Evolutionary conservation across 2,797 vertebrate species (phyloP).

Genomic region (Crocidura indochinensis): DNA sequence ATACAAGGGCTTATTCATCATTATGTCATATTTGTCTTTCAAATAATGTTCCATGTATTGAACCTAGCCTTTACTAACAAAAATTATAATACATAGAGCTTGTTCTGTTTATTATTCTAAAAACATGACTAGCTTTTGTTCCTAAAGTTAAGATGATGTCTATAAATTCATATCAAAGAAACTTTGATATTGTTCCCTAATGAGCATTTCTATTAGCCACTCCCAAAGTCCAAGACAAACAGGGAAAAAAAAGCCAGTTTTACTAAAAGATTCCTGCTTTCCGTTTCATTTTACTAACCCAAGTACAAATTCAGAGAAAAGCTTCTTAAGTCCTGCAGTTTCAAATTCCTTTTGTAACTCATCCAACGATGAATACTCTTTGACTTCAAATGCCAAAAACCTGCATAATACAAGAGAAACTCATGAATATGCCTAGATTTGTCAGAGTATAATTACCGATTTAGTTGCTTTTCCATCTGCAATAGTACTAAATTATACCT

Average conservation of each 20-base stretch:
- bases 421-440: slow-evolving; percentile 87
- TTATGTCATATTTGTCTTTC: slow-evolving; percentile 67
- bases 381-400: slow-evolving; percentile 93
- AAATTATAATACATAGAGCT: slow-evolving; percentile 33
- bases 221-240: slow-evolving; percentile 46
- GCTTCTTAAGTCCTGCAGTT: slow-evolving; percentile 88
- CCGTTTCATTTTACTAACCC: slow-evolving; percentile 86
- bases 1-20: slow-evolving; percentile 58
- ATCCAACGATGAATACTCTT: slow-evolving; percentile 90
- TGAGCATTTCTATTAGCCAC: slow-evolving; percentile 55
- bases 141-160: slow-evolving; percentile 57
- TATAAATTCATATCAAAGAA: slow-evolving; percentile 69
- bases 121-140: slow-evolving; percentile 62
- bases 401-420: slow-evolving; percentile 88
- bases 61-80: slow-evolving; percentile 62
- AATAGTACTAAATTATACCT: slow-evolving; percentile 90
- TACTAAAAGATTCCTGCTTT: slow-evolving; percentile 62
- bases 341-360: slow-evolving; percentile 93
- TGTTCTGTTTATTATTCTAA: slow-evolving; percentile 64
- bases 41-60: slow-evolving; percentile 68
- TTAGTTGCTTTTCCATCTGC: slow-evolving; percentile 88
- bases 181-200: slow-evolving; percentile 69
- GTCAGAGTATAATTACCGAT: slow-evolving; percentile 89
- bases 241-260: slow-evolving; percentile 49
- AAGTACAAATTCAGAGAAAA: slow-evolving; percentile 91